These are phyloP conservation scores for Aleiodes alternator DNA, from an alignment of 2,888 invertebrate species.

Conservation along the genomic window DNA sequence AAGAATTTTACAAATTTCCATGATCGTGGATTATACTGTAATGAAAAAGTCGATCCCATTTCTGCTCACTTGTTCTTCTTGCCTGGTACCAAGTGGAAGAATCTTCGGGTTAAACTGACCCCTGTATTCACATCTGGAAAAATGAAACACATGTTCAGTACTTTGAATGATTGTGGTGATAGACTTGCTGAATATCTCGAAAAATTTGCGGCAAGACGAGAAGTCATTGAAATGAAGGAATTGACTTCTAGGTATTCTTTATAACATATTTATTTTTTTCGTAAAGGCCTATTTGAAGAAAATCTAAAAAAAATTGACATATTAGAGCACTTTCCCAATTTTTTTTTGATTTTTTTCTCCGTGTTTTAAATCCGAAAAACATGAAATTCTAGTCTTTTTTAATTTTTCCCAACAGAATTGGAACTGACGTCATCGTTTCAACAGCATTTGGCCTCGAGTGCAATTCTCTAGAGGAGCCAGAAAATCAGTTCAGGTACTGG, in stretches of 20 bases:
- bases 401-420: constrained; percentile 54
- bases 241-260: constrained; percentile 60
- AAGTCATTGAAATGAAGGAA: constrained; percentile 57
- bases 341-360: no score
- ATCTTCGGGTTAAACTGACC: constrained; percentile 70
- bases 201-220: constrained; percentile 43
- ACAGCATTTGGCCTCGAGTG: constrained; percentile 67
- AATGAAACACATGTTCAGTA: constrained; percentile 69
- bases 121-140: constrained; percentile 74
- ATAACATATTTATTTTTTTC: background rate
- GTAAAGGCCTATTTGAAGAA: no score
- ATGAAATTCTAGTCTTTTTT: no score
- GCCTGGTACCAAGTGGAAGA: constrained; percentile 69
- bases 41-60: constrained; percentile 68
- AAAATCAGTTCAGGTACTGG: constrained; percentile 65
- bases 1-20: constrained; percentile 71
- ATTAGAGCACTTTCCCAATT: no score
- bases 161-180: constrained; percentile 63
- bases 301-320: no score
- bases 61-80: constrained; percentile 65
- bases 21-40: constrained; percentile 67
- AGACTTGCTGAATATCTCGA: constrained; percentile 53
- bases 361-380: no score
- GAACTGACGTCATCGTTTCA: constrained; percentile 66
- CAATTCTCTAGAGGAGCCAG: constrained; percentile 62